Conservation (phyloP, 2,888 invertebrate species). For the Archaeoteleia sp. region DNA sequence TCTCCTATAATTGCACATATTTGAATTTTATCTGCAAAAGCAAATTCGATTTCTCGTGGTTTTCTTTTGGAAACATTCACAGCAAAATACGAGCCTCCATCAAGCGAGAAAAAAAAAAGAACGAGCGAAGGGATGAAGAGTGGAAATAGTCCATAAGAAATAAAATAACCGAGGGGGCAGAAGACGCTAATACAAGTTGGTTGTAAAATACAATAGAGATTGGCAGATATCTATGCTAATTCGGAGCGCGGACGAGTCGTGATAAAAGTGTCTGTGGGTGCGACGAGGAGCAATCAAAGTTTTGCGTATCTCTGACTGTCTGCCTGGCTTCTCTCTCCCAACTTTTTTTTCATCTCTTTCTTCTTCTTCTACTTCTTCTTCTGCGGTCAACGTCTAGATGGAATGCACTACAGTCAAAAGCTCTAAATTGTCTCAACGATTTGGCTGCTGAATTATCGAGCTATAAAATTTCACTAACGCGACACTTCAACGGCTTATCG, state of each 20-base stretch:
- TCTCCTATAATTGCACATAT: too few species aligned
- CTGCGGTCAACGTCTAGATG: constrained; percentile 30
- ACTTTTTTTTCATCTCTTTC: constrained; percentile 18
- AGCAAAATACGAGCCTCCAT: constrained; percentile 14
- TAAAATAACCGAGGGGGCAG: constrained; percentile 44
- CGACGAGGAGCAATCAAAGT: constrained; percentile 57
- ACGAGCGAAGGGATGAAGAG: constrained; percentile 18
- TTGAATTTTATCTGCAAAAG: too few species aligned
- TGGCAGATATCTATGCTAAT: constrained; percentile 62
- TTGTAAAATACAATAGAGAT: constrained; percentile 55
- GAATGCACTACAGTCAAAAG: constrained; percentile 28
- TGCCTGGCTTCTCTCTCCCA: constrained; percentile 32
- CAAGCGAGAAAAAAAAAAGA: constrained; percentile 48
- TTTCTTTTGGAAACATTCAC: neutral
- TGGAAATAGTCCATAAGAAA: constrained; percentile 27
- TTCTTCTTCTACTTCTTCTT: constrained; percentile 38
- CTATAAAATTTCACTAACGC: neutral
- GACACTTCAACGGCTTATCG: neutral
- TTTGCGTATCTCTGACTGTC: constrained; percentile 54
- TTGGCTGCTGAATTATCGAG: neutral
- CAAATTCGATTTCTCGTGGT: neutral
- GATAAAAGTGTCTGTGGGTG: constrained; percentile 60
- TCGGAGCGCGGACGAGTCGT: constrained; percentile 57
- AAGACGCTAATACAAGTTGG: constrained; percentile 48
- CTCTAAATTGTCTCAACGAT: constrained; percentile 3